phyloP scores from a whole-genome alignment of 53 echinoderm and acorn worm species.

The Paelopatides confundens region DNA sequence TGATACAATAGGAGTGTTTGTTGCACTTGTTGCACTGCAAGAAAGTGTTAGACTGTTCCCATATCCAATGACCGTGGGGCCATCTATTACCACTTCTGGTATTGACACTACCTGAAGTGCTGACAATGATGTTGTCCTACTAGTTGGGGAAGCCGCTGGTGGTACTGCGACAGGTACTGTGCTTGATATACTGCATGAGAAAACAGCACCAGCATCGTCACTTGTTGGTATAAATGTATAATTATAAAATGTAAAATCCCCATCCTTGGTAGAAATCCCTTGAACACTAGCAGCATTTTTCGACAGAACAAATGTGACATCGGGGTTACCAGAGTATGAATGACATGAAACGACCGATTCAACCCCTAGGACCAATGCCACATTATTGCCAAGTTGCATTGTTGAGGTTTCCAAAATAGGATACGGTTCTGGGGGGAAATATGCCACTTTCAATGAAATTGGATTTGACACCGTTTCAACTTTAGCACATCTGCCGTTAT shows the following conservation, averaged over 20 bases:
- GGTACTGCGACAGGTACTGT: background rate
- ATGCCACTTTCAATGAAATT: background rate
- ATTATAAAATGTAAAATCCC: slow-evolving; percentile 39
- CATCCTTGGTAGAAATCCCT: background rate
- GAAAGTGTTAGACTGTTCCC: background rate
- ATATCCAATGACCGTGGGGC: background rate
- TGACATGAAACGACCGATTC: slow-evolving; percentile 27
- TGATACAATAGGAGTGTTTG: background rate
- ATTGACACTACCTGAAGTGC: slow-evolving; percentile 8
- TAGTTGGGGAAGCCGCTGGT: background rate
- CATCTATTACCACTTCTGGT: background rate
- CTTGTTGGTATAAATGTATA: slow-evolving; percentile 3
- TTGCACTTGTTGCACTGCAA: background rate
- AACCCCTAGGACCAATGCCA: background rate
- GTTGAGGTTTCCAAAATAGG: background rate
- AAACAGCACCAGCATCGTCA: background rate
- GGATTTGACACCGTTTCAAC: background rate
- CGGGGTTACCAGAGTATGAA: slow-evolving; percentile 5
- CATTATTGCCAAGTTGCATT: background rate
- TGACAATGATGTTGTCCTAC: background rate
- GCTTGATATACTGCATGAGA: background rate
- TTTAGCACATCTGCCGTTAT: slow-evolving; percentile 20
- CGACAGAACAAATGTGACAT: background rate
- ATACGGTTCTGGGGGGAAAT: slow-evolving; percentile 37
- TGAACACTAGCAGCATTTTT: background rate